Evolutionary conservation across 2,113 vertebrate species (phyloP), one percentile per base, ranked within the genome.

Genomic region (Dryoscopus gambensis): DNA sequence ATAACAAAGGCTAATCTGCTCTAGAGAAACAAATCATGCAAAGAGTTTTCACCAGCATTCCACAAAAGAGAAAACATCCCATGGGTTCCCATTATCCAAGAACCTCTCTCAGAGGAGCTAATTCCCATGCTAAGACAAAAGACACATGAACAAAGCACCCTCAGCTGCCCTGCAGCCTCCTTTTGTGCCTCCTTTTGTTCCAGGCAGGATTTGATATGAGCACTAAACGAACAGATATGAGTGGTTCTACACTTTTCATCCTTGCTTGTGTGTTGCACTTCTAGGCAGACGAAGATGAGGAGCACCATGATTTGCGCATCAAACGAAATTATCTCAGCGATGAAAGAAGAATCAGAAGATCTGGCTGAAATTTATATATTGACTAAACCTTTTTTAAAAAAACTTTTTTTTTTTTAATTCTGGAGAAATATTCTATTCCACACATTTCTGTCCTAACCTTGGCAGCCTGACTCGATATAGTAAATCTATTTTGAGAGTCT

Each of bases 1-100:
- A 88, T 80, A 96, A 96, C 89, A 91, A 96, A 90, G 52, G 40
- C 69, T 89, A 75, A 93, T 75, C 91, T 70, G 63, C 33, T 92
- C 59, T 39, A 77, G 24, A 90, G 55, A 87, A 33, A 84, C 59
- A 91, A 96, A 87, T 60, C 63, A 78, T 7, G 35, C 63, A 49
- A 60, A 74, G 65, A 53, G 42, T 74, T 96, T 95, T 84, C 86
- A 91, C 30, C 59, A 90, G 39, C n/a, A 11, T 84, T 84, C 76
- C 78, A 75, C 90, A 76, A 75, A 90, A 59, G 76, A 88, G 52
- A 89, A 87, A 93, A 87, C 47, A 89, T 53, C 91, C 57, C 57
- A 60, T 75, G 62, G n/a, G 37, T 79, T 76, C 65, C 57, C 40
- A 70, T 90, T 95, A 90, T 71, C 42, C 6, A 18, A 60, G 56